Percentiles rank a stretch among this genome's conserved stretches.
phyloP scores from a whole-genome alignment of 2,797 vertebrate species.

The Lepus oiostolus region DNA sequence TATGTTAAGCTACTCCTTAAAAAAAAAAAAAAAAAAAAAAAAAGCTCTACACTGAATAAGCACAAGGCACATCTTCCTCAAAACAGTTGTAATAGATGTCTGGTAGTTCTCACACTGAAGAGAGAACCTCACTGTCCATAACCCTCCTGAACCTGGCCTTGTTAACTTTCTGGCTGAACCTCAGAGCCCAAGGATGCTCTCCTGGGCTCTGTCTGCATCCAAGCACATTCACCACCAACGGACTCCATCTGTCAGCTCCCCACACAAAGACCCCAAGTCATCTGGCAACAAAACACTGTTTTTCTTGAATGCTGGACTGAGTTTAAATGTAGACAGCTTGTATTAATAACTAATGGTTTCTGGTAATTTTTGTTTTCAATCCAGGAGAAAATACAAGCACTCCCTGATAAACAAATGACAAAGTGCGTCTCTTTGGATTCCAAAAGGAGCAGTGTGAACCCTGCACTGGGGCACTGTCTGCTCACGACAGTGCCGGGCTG shows the following conservation, averaged over 20 bases:
- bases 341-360: conserved; percentile 71
- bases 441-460: conserved; percentile 28
- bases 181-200: neutral
- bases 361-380: conserved; percentile 62
- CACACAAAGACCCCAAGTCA: conserved; percentile 73
- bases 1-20: neutral
- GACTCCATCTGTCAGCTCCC: conserved; percentile 66
- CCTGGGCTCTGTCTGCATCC: neutral
- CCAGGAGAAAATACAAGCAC: conserved; percentile 64
- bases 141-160: conserved; percentile 45
- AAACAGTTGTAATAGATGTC: conserved; percentile 1
- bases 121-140: conserved; percentile 13
- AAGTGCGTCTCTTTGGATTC: conserved; percentile 70
- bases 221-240: neutral
- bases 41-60: neutral
- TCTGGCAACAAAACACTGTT: conserved; percentile 59
- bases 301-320: conserved; percentile 66
- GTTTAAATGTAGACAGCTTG: conserved; percentile 56
- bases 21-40: too few species aligned
- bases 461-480: conserved; percentile 60
- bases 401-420: conserved; percentile 69
- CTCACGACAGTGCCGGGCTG: conserved; percentile 51
- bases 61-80: conserved; percentile 17
- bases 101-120: neutral
- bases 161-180: conserved; percentile 10